Evolutionary conservation across 1,140 invertebrate genomes (phyloP).

Genomic region (Pygmarrhopalites habei): DNA sequence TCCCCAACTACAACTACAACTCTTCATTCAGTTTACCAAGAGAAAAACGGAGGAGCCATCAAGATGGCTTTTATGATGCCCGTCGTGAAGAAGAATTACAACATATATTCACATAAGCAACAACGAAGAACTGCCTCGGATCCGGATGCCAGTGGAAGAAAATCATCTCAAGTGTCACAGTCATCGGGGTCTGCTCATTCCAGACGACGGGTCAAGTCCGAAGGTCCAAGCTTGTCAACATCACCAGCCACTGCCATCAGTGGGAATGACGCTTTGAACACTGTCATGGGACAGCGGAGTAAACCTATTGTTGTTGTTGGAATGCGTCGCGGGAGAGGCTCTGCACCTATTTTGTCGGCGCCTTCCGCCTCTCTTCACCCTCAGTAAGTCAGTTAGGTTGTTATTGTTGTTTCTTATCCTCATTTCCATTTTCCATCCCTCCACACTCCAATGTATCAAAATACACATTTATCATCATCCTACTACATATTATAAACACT

Average conservation of each 20-base stretch:
- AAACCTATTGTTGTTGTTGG: slow-evolving; percentile 1
- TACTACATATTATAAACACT: too few relatives aligned
- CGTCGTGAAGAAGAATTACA: slow-evolving; percentile 34
- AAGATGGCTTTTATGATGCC: slow-evolving; percentile 37
- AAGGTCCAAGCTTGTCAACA: slow-evolving; percentile 27
- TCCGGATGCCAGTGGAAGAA: slow-evolving; percentile 9
- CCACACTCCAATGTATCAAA: too few relatives aligned
- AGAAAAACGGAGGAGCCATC: not conserved
- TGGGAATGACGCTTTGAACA: not conserved
- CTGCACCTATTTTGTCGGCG: slow-evolving; percentile 27
- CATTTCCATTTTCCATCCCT: too few relatives aligned
- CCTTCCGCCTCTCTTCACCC: slow-evolving; percentile 15
- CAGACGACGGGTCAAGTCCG: slow-evolving; percentile 23
- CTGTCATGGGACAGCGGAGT: not conserved
- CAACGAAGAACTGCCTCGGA: slow-evolving; percentile 2
- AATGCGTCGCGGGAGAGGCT: slow-evolving; percentile 25
- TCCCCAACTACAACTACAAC: not conserved
- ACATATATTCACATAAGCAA: slow-evolving; percentile 21
- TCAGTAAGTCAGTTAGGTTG: too few relatives aligned
- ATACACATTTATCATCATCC: too few relatives aligned
- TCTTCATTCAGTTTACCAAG: not conserved
- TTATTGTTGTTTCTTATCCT: too few relatives aligned
- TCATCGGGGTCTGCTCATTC: too few relatives aligned
- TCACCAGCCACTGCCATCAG: slow-evolving; percentile 20
- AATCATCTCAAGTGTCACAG: too few relatives aligned